Evolutionary conservation across 2,797 vertebrate species (phyloP).

Genomic region (Danio choprae): DNA sequence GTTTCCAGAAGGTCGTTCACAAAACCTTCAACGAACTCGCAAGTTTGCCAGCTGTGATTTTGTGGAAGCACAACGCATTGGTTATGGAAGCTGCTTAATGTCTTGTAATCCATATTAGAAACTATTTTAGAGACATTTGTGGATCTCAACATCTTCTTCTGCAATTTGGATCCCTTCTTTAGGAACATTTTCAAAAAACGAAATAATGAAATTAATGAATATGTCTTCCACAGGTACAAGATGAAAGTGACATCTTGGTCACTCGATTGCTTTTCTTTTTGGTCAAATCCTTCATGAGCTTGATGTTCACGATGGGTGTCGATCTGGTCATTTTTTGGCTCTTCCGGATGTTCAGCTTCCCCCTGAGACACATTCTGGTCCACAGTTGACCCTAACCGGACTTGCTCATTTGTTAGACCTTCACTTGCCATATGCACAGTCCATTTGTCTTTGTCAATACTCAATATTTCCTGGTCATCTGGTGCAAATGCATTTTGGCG

Average conservation of each 20-base stretch:
- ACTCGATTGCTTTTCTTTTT: background rate
- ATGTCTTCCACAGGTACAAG: constrained; percentile 84
- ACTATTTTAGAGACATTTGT: constrained; percentile 67
- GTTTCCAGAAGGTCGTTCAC: constrained; percentile 85
- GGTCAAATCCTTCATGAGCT: background rate
- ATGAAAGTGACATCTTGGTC: constrained; percentile 53
- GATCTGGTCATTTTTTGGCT: background rate
- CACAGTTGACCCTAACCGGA: background rate
- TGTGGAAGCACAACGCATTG: constrained; percentile 77
- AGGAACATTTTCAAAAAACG: constrained; percentile 81
- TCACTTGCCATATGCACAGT: background rate
- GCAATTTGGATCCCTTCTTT: constrained; percentile 72
- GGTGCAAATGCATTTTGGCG: background rate
- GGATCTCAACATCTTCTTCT: constrained; percentile 58
- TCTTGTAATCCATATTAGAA: constrained; percentile 73
- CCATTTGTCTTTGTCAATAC: constrained; percentile 11
- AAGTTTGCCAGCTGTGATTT: constrained; percentile 73
- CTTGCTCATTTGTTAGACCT: background rate
- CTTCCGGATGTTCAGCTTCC: background rate
- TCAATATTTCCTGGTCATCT: constrained; percentile 23
- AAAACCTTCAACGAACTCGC: constrained; percentile 90
- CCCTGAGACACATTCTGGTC: constrained; percentile 29
- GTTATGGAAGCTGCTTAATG: constrained; percentile 80
- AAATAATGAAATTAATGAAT: constrained; percentile 82
- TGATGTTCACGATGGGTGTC: background rate